Evolutionary conservation across 2,113 vertebrate species (phyloP), one percentile per base, ranked within the genome.

Genomic region (Sciurus niger): DNA sequence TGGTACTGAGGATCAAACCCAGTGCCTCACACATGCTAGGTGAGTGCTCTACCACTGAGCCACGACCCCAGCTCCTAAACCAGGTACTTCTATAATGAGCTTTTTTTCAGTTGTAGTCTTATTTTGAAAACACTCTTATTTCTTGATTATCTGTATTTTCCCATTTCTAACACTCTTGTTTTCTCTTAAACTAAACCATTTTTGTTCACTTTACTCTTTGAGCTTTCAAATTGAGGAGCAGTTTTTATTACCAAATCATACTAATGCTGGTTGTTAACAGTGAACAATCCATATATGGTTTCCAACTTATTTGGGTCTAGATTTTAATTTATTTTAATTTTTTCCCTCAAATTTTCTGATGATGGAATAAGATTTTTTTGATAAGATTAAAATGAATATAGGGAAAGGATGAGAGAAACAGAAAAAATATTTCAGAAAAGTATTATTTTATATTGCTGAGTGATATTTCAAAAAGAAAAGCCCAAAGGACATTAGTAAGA

Each of bases 341-440:
- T 92, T 92, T 89, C 63, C 22, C 30, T 58, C 53, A 73, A 51
- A 96, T 90, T 95, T 96, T 8, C 13, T 93, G 72, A 67, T 46
- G 68, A 30, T n/a, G 16, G 24, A n/a, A n/a, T 58, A 67, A 65
- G n/a, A 82, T 43, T 79, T 76, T 76, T 82, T n/a, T 73, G 51
- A 43, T 80, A 55, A 94, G 80, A 65, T 53, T 40, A 77, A 51
- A 72, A 91, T 87, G 5, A 68, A 94, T 48, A 3, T 63, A 18
- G 58, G 48, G 80, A 53, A 88, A 80, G 18, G 78, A 77, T 67
- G 30, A 0, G 37, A 73, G 32, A 63, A 14, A 74, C 34, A 63
- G 25, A 48, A 22, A 53, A 63, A 13, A 67, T 22, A 78, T 83
- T 90, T 76, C n/a, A 87, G 6, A 40, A 70, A 65, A 70, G 60